Percentiles rank a stretch among this genome's conserved stretches.
These are phyloP conservation scores for Paramisgurnus dabryanus DNA, from an alignment of 2,113 vertebrate genomes.

Conservation along the genomic window DNA sequence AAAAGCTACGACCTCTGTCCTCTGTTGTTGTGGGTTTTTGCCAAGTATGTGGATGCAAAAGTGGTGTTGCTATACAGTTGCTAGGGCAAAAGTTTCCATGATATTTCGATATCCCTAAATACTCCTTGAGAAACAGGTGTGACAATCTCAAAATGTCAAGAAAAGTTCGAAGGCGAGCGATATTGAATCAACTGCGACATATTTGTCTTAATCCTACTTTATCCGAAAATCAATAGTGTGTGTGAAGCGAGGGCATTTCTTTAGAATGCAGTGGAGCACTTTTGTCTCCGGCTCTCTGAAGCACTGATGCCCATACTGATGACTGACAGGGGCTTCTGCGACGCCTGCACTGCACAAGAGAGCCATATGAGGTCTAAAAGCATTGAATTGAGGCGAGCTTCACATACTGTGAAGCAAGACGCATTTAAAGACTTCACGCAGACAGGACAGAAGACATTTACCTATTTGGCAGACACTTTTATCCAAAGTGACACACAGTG, in stretches of 20 bases:
- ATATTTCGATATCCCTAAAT: not conserved
- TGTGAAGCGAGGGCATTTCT: constrained; percentile 28
- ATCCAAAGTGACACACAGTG: too few species aligned
- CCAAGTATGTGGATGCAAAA: too few species aligned
- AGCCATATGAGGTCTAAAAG: constrained; percentile 2
- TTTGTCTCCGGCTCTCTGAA: not conserved
- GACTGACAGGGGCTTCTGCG: not conserved
- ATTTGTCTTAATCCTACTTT: constrained; percentile 36
- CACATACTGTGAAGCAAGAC: not conserved
- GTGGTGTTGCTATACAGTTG: not conserved
- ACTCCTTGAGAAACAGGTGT: not conserved
- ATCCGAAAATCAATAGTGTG: constrained; percentile 42
- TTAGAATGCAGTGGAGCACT: constrained; percentile 22
- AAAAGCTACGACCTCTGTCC: not conserved
- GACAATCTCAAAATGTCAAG: not conserved
- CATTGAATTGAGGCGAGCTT: not conserved
- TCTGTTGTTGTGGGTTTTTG: not conserved
- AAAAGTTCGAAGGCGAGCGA: not conserved
- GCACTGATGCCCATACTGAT: constrained; percentile 21
- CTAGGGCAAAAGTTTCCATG: not conserved
- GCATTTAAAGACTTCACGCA: not conserved
- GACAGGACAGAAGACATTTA: not conserved
- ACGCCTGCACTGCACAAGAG: not conserved
- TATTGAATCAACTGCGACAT: constrained; percentile 35
- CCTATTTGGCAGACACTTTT: too few species aligned